Conservation (phyloP, 2,888 invertebrate genomes). For the Acleris emargana region DNA sequence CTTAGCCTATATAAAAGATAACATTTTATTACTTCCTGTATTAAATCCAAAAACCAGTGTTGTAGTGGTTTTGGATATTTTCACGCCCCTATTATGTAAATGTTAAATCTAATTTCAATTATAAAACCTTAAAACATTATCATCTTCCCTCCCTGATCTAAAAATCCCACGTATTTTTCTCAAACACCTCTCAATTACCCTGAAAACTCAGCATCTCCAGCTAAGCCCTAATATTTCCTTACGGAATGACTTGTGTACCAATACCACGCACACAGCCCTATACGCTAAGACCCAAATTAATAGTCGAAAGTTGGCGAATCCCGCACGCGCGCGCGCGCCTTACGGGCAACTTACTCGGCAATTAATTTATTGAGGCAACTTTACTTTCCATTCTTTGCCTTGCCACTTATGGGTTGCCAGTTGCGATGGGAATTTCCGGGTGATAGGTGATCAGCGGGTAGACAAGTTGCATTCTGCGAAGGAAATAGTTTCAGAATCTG, state of each 20-base stretch:
- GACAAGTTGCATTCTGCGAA: no score
- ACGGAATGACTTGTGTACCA: slow-evolving; percentile 40
- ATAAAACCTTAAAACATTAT: no score
- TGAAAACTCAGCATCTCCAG: slow-evolving; percentile 16
- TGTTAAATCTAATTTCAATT: no score
- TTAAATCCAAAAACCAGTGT: no score
- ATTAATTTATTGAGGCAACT: slow-evolving; percentile 81
- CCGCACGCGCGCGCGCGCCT: slow-evolving; percentile 60
- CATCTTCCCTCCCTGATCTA: background rate
- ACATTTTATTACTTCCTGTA: no score
- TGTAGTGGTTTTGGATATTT: no score
- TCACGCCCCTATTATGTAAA: no score
- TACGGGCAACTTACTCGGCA: slow-evolving; percentile 74
- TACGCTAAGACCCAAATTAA: slow-evolving; percentile 78
- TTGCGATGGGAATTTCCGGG: slow-evolving; percentile 7
- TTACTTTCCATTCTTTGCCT: slow-evolving; percentile 80
- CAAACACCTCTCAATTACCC: slow-evolving; percentile 8
- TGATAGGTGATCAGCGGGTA: no score
- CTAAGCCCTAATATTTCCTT: slow-evolving; percentile 30
- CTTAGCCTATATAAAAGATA: no score
- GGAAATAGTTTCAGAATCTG: no score
- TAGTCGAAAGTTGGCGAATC: slow-evolving; percentile 79
- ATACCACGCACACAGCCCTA: slow-evolving; percentile 56
- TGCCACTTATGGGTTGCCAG: slow-evolving; percentile 62
- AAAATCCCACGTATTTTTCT: background rate